These are phyloP conservation scores for Mycetomoellerius zeteki DNA, from an alignment of 1,140 invertebrate genomes.

Conservation along the genomic window DNA sequence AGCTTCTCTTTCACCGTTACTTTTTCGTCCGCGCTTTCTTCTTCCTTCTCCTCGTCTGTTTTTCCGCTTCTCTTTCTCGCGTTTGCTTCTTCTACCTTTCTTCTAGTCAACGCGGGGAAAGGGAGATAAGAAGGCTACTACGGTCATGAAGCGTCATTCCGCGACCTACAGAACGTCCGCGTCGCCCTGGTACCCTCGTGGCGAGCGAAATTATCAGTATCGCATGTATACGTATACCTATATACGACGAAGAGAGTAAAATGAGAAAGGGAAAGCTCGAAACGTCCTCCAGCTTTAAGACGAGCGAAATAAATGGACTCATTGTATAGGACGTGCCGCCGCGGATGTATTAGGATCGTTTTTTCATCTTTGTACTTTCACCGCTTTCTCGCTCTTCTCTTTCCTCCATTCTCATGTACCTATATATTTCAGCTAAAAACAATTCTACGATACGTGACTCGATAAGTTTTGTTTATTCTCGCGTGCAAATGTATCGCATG, in stretches of 20 bases:
- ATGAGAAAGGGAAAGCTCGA: slow-evolving; percentile 10
- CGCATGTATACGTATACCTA: background rate
- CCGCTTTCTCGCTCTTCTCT: background rate
- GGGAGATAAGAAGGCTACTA: slow-evolving; percentile 69
- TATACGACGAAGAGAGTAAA: slow-evolving; percentile 6
- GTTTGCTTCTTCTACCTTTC: slow-evolving; percentile 55
- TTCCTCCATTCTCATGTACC: background rate
- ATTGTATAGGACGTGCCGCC: background rate
- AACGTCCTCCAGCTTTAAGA: background rate
- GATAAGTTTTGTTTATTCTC: background rate
- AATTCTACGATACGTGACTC: background rate
- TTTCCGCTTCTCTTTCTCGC: background rate
- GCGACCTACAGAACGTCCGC: slow-evolving; percentile 61
- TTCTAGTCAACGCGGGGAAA: slow-evolving; percentile 37
- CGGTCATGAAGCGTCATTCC: slow-evolving; percentile 69
- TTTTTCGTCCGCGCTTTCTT: slow-evolving; percentile 19
- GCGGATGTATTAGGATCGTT: background rate
- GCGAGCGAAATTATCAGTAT: slow-evolving; percentile 65
- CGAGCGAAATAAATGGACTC: background rate
- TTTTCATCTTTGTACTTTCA: background rate
- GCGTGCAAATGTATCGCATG: background rate
- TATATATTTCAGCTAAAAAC: background rate
- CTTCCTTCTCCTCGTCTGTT: slow-evolving; percentile 1
- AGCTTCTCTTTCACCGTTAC: slow-evolving; percentile 48
- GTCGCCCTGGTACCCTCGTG: slow-evolving; percentile 37